Evolutionary conservation across 2,888 invertebrate genomes (phyloP).

Genomic region (Meta bourneti): DNA sequence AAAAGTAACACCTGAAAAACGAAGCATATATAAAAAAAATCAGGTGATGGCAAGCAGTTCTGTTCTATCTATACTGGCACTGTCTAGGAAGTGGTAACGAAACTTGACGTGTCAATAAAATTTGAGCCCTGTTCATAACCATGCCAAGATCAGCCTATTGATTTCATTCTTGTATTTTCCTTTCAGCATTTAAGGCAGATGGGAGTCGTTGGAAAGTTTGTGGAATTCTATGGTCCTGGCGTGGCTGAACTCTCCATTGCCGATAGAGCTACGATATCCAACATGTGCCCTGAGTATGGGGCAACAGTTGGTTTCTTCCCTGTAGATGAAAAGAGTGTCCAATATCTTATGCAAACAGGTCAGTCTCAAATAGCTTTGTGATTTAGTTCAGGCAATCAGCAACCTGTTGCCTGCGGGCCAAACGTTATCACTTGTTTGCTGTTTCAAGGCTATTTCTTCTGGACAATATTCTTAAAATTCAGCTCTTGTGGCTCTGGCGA

Average conservation of each 20-base stretch:
- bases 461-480: too few species aligned
- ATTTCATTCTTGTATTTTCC: constrained; percentile 54
- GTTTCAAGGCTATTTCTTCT: too few species aligned
- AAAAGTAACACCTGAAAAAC: too few species aligned
- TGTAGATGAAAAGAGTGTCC: constrained; percentile 89
- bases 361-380: constrained; percentile 76
- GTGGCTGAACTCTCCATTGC: constrained; percentile 94
- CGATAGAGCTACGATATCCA: constrained; percentile 97
- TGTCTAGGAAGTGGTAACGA: too few species aligned
- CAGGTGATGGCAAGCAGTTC: too few species aligned
- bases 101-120: too few species aligned
- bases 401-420: not conserved
- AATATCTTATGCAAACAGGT: constrained; percentile 93
- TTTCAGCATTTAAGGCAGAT: constrained; percentile 91
- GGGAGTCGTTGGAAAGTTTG: constrained; percentile 99
- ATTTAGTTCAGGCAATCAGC: not conserved
- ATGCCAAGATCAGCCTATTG: not conserved
- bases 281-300: constrained; percentile 99
- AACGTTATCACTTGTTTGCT: not conserved
- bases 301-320: constrained; percentile 98
- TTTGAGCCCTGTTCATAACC: too few species aligned
- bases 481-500: too few species aligned
- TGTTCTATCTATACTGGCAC: too few species aligned
- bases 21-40: too few species aligned
- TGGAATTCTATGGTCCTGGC: constrained; percentile 98